Base-by-base conservation (phyloP, 2,797 vertebrate species). In the Amazonetta brasiliensis region DNA sequence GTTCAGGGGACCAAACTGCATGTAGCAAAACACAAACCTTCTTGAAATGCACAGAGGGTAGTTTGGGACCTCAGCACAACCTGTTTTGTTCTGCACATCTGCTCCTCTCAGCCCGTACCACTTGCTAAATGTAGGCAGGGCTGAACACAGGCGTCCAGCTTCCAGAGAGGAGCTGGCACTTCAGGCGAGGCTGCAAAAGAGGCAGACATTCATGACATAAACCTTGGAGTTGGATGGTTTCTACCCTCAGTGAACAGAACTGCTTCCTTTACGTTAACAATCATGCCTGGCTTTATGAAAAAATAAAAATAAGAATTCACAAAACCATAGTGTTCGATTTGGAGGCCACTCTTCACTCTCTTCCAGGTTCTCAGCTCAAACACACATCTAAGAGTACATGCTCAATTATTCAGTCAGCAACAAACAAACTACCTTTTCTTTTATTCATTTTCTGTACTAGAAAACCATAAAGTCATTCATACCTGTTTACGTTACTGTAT, bases 11-110 rank as follows among this genome's bases (percentile, higher is more conserved):
- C 26, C 22, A 46, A 52, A 35, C 15, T 7, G 4, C 14, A 60
- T 22, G 41, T 39, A 8, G 21, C 3, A 28, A 41, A 78, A 35
- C 37, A 14, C 22, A 67, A 91, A 64, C 19, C 28, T 39, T 12
- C n/a, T 39, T 14, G 8, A 78, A 71, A 69, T 0, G 3, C 9
- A 50, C 3, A 1, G 3, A 8, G 6, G 2, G 8, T 50, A 22
- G 5, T 72, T 28, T 28, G 55, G 17, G 35, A 48, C 44, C 37
- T 55, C 12, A 6, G 23, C 12, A 28, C 35, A 43, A 26, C 52
- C 18, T 6, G 16, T 1, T 80, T 43, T 19, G 17, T 46, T 56
- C 44, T 14, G 20, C 37, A 63, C 22, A 63, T 19, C 33, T 30
- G 35, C 52, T 69, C 35, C 35, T 44, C 17, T 67, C 39, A 31